These are phyloP conservation scores for Volucella zonaria DNA, from an alignment of 2,888 invertebrate genomes.

Conservation along the genomic window DNA sequence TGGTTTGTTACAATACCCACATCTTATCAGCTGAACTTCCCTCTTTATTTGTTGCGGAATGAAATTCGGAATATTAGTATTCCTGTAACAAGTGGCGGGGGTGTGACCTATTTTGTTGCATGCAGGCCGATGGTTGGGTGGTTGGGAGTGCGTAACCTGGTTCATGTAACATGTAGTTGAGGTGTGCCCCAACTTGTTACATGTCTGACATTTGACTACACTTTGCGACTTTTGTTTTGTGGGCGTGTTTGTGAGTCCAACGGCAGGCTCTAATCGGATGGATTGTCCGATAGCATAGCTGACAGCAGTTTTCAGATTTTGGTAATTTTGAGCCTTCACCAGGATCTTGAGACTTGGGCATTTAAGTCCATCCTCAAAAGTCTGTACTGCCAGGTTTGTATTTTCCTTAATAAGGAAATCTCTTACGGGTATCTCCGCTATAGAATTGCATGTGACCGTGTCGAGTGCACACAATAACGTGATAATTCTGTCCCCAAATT, in stretches of 20 bases:
- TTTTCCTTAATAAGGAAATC: background rate
- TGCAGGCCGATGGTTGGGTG: background rate
- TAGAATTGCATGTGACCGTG: background rate
- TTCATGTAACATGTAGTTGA: background rate
- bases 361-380: conserved; percentile 13
- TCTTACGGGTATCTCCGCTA: background rate
- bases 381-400: background rate
- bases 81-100: too few relatives aligned
- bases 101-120: conserved; percentile 3
- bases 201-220: background rate
- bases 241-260: background rate
- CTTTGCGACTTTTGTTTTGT: background rate
- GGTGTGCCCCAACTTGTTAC: background rate
- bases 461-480: background rate
- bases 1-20: background rate
- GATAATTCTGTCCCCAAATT: conserved; percentile 19
- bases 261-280: background rate
- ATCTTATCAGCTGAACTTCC: background rate
- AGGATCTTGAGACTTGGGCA: conserved; percentile 12
- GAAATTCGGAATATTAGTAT: too few relatives aligned
- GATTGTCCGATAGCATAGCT: conserved; percentile 4
- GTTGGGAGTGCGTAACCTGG: background rate
- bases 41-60: background rate
- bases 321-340: background rate
- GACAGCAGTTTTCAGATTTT: conserved; percentile 4